These are phyloP conservation scores for Struthidea cinerea DNA, from an alignment of 2,113 vertebrate species.

Conservation along the genomic window DNA sequence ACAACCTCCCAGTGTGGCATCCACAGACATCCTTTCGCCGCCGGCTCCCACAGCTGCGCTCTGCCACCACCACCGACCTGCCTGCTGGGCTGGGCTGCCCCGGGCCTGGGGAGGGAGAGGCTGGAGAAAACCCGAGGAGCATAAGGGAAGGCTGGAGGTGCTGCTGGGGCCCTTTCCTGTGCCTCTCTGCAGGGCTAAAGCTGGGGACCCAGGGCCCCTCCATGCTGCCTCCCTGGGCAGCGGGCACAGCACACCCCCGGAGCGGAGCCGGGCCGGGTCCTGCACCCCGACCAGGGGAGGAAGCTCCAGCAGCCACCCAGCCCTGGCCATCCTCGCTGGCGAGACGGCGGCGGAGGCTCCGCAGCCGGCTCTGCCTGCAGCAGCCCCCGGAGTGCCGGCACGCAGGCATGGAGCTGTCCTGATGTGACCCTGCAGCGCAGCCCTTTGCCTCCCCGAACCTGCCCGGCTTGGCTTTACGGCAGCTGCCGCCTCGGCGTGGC, in stretches of 20 bases:
- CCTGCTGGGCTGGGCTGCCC: background rate
- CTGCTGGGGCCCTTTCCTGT: background rate
- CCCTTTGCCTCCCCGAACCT: background rate
- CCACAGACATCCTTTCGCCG: accelerated
- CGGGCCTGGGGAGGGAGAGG: background rate
- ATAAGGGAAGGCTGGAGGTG: background rate
- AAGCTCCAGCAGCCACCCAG: accelerated
- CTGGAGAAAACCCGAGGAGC: background rate
- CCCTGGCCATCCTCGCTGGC: background rate
- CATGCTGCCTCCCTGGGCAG: background rate
- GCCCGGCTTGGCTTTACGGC: background rate
- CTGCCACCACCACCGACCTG: no score
- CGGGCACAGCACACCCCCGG: accelerated
- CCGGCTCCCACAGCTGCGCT: accelerated
- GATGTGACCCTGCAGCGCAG: accelerated
- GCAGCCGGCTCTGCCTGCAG: accelerated
- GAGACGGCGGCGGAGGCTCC: accelerated
- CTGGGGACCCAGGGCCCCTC: accelerated
- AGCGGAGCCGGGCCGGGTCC: background rate
- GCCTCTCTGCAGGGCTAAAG: background rate
- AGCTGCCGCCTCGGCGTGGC: background rate
- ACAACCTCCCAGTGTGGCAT: background rate
- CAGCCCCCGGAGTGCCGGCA: background rate
- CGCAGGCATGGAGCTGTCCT: background rate
- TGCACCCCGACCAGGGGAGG: background rate